phyloP scores from a whole-genome alignment of 2,888 invertebrate genomes.

The Agonopterix subpropinquella region DNA sequence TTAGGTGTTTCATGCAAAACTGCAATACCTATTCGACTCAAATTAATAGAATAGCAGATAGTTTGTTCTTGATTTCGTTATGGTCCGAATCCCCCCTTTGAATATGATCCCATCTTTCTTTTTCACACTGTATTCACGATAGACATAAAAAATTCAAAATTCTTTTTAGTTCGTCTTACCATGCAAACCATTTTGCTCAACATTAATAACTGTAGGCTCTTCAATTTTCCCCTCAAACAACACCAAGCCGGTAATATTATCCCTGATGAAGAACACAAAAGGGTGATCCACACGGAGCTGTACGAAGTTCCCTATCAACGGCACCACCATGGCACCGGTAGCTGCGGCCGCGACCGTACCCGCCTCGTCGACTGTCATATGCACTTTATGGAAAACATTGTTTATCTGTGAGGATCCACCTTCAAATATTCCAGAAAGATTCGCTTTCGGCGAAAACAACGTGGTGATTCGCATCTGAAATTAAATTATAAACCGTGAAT shows the following conservation, averaged over 20 bases:
- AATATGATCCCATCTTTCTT: too few species aligned
- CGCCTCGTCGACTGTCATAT: conserved; percentile 78
- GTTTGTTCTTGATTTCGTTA: too few species aligned
- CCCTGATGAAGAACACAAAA: conserved; percentile 80
- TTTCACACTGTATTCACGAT: too few species aligned
- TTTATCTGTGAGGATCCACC: conserved; percentile 56
- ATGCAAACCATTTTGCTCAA: conserved; percentile 11
- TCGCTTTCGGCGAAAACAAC: conserved; percentile 72
- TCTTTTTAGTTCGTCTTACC: neutral
- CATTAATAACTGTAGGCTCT: conserved; percentile 47
- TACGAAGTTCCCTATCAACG: conserved; percentile 74
- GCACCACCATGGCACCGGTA: conserved; percentile 75
- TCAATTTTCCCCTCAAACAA: conserved; percentile 80
- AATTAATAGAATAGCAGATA: too few species aligned
- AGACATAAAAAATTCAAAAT: neutral
- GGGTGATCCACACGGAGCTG: conserved; percentile 76
- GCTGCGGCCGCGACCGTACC: conserved; percentile 81
- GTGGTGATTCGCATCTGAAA: conserved; percentile 76
- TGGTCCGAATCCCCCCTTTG: too few species aligned
- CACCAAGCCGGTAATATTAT: conserved; percentile 66
- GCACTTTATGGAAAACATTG: conserved; percentile 78
- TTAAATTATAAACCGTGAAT: neutral
- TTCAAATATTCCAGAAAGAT: conserved; percentile 74
- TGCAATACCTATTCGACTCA: too few species aligned
- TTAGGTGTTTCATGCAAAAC: too few species aligned